These are phyloP conservation scores for Protonibea diacanthus DNA, from an alignment of 2,797 vertebrate species.

Conservation along the genomic window DNA sequence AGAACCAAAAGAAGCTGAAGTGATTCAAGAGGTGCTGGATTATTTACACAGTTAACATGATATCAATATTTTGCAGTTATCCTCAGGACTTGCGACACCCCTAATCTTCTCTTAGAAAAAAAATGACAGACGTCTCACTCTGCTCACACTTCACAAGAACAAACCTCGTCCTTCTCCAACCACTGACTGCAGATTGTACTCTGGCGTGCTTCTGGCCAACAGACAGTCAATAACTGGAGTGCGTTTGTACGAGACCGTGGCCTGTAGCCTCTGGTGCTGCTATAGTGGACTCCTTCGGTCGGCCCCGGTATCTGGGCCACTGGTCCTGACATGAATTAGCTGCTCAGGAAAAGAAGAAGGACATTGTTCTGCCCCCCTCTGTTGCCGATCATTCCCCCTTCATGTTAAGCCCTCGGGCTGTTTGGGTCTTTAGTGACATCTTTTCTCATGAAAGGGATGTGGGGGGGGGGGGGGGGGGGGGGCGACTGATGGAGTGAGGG, in stretches of 20 bases:
- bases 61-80: too few species aligned
- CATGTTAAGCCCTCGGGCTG: slow-evolving; percentile 62
- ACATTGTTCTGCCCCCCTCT: slow-evolving; percentile 47
- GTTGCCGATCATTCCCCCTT: slow-evolving; percentile 53
- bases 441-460: slow-evolving; percentile 56
- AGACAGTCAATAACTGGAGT: slow-evolving; percentile 4
- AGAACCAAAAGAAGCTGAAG: too few species aligned
- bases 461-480: background rate
- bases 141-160: background rate
- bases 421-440: slow-evolving; percentile 67
- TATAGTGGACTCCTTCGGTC: slow-evolving; percentile 40
- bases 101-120: too few species aligned
- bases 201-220: background rate
- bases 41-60: too few species aligned
- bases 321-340: slow-evolving; percentile 69
- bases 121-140: background rate
- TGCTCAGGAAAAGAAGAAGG: slow-evolving; percentile 28
- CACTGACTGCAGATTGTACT: background rate
- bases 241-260: slow-evolving; percentile 27
- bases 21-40: too few species aligned
- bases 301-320: slow-evolving; percentile 72
- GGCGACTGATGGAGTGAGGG: slow-evolving; percentile 12
- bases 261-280: slow-evolving; percentile 66
- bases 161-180: background rate
- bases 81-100: too few species aligned